Evolutionary conservation across 2,113 vertebrate genomes (phyloP).

Genomic region (Rattus rattus): DNA sequence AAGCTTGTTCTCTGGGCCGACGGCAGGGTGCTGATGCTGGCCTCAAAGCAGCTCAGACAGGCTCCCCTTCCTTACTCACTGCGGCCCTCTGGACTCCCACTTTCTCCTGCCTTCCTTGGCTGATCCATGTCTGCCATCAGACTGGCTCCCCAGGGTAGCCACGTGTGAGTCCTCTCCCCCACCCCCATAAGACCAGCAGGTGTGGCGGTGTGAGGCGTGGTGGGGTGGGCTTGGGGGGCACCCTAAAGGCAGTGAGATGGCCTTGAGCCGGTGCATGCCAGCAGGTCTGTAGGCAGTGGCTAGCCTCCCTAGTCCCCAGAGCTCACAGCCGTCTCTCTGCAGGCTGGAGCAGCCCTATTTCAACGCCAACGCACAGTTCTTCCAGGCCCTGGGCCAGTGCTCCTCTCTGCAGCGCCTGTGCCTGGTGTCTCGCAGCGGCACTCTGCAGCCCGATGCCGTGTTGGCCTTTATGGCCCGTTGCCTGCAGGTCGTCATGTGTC

Average conservation of each 20-base stretch:
- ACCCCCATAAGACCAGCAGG: background rate
- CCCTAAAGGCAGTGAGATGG: background rate
- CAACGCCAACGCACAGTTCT: constrained; percentile 92
- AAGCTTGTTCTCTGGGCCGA: background rate
- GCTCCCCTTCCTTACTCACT: background rate
- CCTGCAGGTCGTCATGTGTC: constrained; percentile 92
- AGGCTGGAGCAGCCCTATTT: constrained; percentile 98
- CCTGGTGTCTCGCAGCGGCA: constrained; percentile 95
- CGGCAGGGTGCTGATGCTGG: fast-evolving
- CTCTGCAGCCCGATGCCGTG: constrained; percentile 92
- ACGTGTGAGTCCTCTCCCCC: no score
- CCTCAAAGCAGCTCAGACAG: background rate
- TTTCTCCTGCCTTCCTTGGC: background rate
- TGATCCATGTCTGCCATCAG: background rate
- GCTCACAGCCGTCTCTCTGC: constrained; percentile 39
- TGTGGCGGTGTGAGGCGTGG: no score
- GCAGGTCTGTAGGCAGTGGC: background rate
- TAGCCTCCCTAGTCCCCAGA: no score
- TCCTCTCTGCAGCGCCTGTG: constrained; percentile 92
- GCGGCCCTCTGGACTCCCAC: background rate
- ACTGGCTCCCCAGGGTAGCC: background rate
- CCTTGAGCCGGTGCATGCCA: background rate
- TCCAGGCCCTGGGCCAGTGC: constrained; percentile 94
- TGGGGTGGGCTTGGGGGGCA: no score
- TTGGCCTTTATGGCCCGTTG: constrained; percentile 93